Base-by-base conservation (phyloP, 92 coral and sea anemone species). In the Micromussa lordhowensis region DNA sequence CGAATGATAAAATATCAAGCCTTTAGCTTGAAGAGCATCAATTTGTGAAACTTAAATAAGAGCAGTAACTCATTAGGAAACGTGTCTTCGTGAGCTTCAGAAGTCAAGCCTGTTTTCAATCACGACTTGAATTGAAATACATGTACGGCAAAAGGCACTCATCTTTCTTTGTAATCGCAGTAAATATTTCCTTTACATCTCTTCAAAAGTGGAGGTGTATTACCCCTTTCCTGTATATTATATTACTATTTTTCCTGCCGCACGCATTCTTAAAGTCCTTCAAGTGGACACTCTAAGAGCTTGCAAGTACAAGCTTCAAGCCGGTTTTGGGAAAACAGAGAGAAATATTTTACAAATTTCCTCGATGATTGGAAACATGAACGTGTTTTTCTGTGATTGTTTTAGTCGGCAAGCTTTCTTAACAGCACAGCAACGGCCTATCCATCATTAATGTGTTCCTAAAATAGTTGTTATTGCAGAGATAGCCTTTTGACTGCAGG, bases 31-130 rank as follows among this genome's bases (percentile, higher is more conserved):
- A 26, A 36, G 51, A 8, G 28, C 19, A 59, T 34, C 29, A 35
- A 49, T 80, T 58, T 31, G 71, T 80, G 71, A 80, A 80, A 80
- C 72, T 34, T 35, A 72, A n/a, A 80, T 80, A 80, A 53, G 49
- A 15, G 18, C 78, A 73, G 29, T 29, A 73, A 73, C 78, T 73
- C 78, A 35, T 73, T 73, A 73, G 26, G 8, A 73, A 38, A 73
- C 22, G 49, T 35, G 49, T 73, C 38, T 73, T 36, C 24, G 78
- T 36, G 13, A 8, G 5, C 19, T 34, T 35, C 78, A 73, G 78
- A 73, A 3, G 51, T 35, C 4, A 2, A 0, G 44, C 13, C 77
- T 73, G 48, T 35, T 73, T 66, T 73, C 34, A 13, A 73, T 73
- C 36, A 38, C 51, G 14, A 14, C 13, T 38, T 35, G 71, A 34